A percentile compares a stretch with the other conserved stretches of the same genome.
phyloP scores from a whole-genome alignment of 2,888 invertebrate genomes.

The Nomada ferruginata region DNA sequence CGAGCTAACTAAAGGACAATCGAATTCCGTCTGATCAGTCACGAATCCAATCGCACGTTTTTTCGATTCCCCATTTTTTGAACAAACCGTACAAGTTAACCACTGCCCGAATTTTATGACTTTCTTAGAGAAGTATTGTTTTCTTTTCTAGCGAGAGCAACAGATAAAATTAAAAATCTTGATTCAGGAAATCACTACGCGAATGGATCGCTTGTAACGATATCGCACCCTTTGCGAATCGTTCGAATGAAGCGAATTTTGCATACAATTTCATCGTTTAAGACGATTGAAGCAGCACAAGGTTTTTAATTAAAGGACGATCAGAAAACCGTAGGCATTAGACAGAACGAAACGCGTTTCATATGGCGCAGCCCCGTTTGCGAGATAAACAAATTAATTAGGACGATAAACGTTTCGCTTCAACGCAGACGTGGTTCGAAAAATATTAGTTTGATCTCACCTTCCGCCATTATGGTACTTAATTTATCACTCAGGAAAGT shows the following conservation, averaged over 20 bases:
- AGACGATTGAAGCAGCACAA: neutral
- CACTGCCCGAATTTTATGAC: conserved; percentile 41
- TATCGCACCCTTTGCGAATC: neutral
- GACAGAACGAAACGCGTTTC: neutral
- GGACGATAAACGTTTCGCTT: neutral
- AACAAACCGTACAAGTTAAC: conserved; percentile 31
- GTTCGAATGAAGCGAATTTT: neutral
- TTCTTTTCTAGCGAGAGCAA: neutral
- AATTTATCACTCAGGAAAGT: neutral
- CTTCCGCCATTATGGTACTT: neutral
- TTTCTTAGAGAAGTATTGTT: neutral
- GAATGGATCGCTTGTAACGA: neutral
- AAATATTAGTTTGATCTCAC: conserved; percentile 21
- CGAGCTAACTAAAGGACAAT: conserved; percentile 57
- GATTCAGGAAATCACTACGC: neutral
- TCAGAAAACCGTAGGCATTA: conserved; percentile 19
- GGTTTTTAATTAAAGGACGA: conserved; percentile 2
- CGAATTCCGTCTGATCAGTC: conserved; percentile 51
- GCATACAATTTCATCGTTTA: neutral
- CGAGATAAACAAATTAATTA: neutral
- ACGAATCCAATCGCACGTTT: conserved; percentile 17
- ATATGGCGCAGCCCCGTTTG: conserved; percentile 4
- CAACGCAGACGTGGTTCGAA: conserved; percentile 1
- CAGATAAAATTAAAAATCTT: neutral
- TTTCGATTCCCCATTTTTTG: neutral